Base-by-base conservation (phyloP, 2,888 invertebrate species). In the Dolichomitus sp. region DNA sequence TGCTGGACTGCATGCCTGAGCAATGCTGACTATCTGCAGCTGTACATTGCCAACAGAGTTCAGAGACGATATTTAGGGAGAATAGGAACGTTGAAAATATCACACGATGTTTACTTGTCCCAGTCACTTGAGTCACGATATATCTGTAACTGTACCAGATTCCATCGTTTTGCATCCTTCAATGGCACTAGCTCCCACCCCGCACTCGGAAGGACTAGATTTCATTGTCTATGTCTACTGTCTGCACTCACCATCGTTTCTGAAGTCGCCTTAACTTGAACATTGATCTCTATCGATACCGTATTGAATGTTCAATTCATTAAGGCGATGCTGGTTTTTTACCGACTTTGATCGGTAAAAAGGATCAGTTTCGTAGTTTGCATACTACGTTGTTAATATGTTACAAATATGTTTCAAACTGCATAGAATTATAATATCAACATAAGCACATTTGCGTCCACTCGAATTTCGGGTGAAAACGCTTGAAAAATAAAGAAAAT, bases 71-170 rank as follows among this genome's bases (percentile, higher is more conserved):
- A 54, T 40, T 74, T 42, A 52, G 27, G 74, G 52, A 74, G 74
- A 78, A 74, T 65, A 54, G 54, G 42, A 30, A 74, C 74, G 48
- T 74, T 69, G 74, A 70, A n/a, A n/a, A 74, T 78, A 74, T 74
- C 23, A 68, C 19, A 63, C 72, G 54, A 74, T 82, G 69, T 78
- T 78, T 78, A 74, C 74, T 57, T 74, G 78, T 68, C 68, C 65
- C 59, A 54, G 72, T 50, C 52, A 65, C 63, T 78, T 42, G 45
- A 70, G 63, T 65, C 40, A 54, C 77, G 73, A 73, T 81, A 66
- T 68, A 77, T 77, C 77, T 72, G 61, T 77, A 73, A 77, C 66
- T 77, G 52, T 59, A 52, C 40, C 45, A 59, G 17, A 57, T 57
- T 30, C 57, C 37, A 57, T 72, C 70, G 57, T 50, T 50, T 50